Conservation (phyloP, 2,888 invertebrate genomes). For the Leucania comma region DNA sequence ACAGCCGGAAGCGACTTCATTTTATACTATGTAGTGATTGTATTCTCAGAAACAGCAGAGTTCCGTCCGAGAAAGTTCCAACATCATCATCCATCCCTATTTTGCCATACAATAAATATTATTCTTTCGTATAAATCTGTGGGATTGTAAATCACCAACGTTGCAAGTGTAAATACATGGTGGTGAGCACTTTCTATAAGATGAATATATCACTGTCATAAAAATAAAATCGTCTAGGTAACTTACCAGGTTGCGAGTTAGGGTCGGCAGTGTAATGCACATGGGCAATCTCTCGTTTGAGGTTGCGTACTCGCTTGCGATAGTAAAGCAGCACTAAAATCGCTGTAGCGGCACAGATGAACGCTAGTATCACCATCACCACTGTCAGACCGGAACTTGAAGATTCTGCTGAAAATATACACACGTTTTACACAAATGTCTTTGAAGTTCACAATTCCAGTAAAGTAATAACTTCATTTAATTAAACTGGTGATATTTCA, state of each 20-base stretch:
- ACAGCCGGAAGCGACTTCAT: too few relatives aligned
- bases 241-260: slow-evolving; percentile 90
- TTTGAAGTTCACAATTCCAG: not conserved
- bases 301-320: slow-evolving; percentile 94
- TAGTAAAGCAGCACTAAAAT: slow-evolving; percentile 94
- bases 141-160: not conserved
- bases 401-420: slow-evolving; percentile 64
- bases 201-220: not conserved
- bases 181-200: too few relatives aligned
- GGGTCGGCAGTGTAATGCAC: slow-evolving; percentile 97
- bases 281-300: slow-evolving; percentile 96
- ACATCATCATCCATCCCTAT: too few relatives aligned
- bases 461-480: not conserved
- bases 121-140: not conserved
- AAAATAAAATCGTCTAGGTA: not conserved
- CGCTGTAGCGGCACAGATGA: slow-evolving; percentile 91
- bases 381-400: slow-evolving; percentile 91
- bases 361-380: slow-evolving; percentile 92
- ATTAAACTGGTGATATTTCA: not conserved
- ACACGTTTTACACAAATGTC: not conserved
- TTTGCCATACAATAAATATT: not conserved
- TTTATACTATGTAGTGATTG: too few relatives aligned
- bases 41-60: not conserved
- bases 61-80: not conserved
- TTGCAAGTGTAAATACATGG: not conserved